Conservation (phyloP, 2,113 vertebrate genomes). For the Datnioides undecimradiatus region DNA sequence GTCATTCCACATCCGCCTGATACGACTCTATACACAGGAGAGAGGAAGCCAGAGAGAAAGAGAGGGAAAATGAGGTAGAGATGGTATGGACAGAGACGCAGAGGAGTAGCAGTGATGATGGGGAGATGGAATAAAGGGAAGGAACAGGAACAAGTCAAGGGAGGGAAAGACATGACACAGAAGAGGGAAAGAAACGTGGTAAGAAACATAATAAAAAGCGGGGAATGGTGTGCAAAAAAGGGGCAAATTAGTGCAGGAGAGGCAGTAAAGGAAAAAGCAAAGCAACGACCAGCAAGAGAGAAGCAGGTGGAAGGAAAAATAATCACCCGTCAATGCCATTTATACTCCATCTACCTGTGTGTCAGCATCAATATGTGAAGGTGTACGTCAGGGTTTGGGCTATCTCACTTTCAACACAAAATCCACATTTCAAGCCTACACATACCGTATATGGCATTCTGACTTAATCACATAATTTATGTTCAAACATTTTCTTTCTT, state of each 20-base stretch:
- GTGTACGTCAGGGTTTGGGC: slow-evolving; percentile 58
- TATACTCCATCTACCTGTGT: slow-evolving; percentile 36
- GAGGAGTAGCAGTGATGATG: slow-evolving; percentile 17
- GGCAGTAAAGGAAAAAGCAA: slow-evolving; percentile 47
- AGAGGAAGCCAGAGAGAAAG: slow-evolving; percentile 6
- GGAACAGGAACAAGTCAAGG: background rate
- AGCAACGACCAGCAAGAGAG: slow-evolving; percentile 41
- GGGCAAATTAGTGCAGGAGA: slow-evolving; percentile 68
- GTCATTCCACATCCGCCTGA: slow-evolving; percentile 99
- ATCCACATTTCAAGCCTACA: background rate
- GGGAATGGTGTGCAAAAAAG: slow-evolving; percentile 50
- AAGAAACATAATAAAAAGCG: slow-evolving; percentile 43
- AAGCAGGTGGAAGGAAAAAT: slow-evolving; percentile 41
- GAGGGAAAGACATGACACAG: slow-evolving; percentile 39
- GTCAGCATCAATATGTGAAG: slow-evolving; percentile 42
- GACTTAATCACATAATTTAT: background rate
- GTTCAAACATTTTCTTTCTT: background rate
- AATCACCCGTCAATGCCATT: slow-evolving; percentile 60
- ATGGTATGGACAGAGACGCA: slow-evolving; percentile 25
- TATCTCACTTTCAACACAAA: slow-evolving; percentile 66
- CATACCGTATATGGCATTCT: background rate
- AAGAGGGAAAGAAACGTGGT: slow-evolving; percentile 41
- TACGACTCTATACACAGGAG: slow-evolving; percentile 89
- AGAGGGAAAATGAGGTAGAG: background rate
- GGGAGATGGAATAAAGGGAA: slow-evolving; percentile 2